These are phyloP conservation scores for Hemiprocne comata DNA, from an alignment of 2,113 vertebrate genomes.

Conservation along the genomic window DNA sequence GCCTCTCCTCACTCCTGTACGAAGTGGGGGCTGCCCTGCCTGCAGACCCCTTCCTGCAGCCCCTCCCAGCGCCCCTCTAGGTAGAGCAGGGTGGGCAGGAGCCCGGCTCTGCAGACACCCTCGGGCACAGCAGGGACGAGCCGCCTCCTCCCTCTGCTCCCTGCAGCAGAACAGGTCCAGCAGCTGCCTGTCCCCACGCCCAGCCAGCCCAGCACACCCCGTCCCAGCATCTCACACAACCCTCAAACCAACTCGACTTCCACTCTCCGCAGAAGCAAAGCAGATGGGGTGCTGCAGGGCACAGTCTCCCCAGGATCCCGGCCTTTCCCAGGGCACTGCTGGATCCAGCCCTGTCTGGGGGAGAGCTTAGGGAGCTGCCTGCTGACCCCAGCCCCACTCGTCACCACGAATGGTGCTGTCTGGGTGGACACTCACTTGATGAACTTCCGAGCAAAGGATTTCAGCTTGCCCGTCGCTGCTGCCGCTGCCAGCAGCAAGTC, in stretches of 20 bases:
- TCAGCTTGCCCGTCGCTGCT: conserved; percentile 94
- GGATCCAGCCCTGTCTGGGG: background rate
- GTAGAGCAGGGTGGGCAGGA: fast-evolving
- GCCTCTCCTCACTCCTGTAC: background rate
- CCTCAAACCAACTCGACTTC: background rate
- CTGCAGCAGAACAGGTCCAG: background rate
- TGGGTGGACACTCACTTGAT: conserved; percentile 85
- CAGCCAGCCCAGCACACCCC: background rate
- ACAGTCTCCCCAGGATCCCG: background rate
- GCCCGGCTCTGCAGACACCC: background rate
- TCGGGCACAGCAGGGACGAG: background rate
- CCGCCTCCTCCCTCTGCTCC: background rate
- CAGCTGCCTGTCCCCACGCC: background rate
- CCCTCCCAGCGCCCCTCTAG: background rate
- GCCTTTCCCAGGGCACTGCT: background rate
- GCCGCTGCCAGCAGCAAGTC: conserved; percentile 93
- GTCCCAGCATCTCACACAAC: background rate
- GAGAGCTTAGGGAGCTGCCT: background rate
- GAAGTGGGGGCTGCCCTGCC: background rate
- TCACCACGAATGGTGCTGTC: fast-evolving
- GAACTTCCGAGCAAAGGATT: conserved; percentile 96
- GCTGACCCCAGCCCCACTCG: background rate
- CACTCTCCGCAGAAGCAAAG: background rate
- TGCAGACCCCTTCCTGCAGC: background rate
- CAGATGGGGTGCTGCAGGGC: background rate